Conservation (phyloP, 2,113 vertebrate species). For the Podiceps cristatus region DNA sequence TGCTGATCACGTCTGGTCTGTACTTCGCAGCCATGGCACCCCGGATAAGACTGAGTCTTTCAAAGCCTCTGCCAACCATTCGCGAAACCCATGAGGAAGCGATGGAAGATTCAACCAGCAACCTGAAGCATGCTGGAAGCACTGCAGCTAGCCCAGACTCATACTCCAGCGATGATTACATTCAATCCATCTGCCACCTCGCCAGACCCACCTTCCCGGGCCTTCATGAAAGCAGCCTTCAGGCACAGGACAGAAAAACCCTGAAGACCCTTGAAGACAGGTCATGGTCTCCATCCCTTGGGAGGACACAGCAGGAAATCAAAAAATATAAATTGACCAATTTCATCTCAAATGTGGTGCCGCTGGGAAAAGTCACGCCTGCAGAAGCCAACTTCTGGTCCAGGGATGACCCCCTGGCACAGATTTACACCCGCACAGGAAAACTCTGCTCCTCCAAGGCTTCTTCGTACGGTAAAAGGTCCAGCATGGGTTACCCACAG, state of each 20-base stretch:
- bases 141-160: not conserved
- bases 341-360: not conserved
- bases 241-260: constrained; percentile 3
- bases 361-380: not conserved
- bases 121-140: constrained; percentile 28
- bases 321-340: not conserved
- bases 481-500: not conserved
- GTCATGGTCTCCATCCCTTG: not conserved
- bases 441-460: not conserved
- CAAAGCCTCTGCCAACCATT: constrained; percentile 84
- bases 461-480: not conserved
- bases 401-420: constrained; percentile 79
- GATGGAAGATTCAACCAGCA: constrained; percentile 67
- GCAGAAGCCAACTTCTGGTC: constrained; percentile 15
- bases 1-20: not conserved
- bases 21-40: constrained; percentile 82
- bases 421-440: constrained; percentile 73
- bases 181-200: constrained; percentile 89
- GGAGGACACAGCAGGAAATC: not conserved
- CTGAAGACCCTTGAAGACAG: constrained; percentile 1
- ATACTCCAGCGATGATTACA: constrained; percentile 79
- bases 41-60: constrained; percentile 73
- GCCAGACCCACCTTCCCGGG: constrained; percentile 81
- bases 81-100: constrained; percentile 79
- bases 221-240: not conserved